phyloP scores from a whole-genome alignment of 2,888 invertebrate genomes.

The Podotricha telesiphe region DNA sequence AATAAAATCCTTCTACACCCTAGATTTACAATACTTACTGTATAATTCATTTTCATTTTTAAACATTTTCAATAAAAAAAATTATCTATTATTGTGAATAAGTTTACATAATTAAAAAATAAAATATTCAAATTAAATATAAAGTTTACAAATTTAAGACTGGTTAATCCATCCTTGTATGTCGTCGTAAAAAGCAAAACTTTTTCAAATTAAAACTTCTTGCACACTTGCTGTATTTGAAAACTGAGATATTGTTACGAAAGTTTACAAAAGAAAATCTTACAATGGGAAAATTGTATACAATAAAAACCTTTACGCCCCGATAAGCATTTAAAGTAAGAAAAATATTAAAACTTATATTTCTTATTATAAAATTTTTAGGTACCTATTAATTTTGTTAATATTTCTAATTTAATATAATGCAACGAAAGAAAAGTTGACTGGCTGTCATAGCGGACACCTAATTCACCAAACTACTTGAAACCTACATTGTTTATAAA shows the following conservation, averaged over 20 bases:
- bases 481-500: neutral
- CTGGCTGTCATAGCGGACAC: neutral
- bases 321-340: neutral
- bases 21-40: too few species aligned
- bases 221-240: slow-evolving; percentile 27
- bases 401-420: too few species aligned
- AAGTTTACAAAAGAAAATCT: slow-evolving; percentile 23
- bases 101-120: neutral
- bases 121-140: neutral
- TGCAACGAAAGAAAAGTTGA: too few species aligned
- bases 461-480: neutral
- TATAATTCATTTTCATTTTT: too few species aligned
- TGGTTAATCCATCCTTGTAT: slow-evolving; percentile 3
- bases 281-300: neutral
- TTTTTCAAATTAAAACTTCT: slow-evolving; percentile 30
- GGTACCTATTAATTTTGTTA: neutral
- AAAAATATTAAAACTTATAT: neutral
- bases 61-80: too few species aligned
- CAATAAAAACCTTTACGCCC: neutral
- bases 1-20: too few species aligned
- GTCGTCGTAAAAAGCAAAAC: slow-evolving; percentile 26
- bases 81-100: neutral
- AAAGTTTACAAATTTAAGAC: neutral
- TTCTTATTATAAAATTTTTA: neutral
- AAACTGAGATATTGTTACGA: slow-evolving; percentile 28